phyloP scores from a whole-genome alignment of 2,113 vertebrate species.

The Pygoscelis antarcticus region DNA sequence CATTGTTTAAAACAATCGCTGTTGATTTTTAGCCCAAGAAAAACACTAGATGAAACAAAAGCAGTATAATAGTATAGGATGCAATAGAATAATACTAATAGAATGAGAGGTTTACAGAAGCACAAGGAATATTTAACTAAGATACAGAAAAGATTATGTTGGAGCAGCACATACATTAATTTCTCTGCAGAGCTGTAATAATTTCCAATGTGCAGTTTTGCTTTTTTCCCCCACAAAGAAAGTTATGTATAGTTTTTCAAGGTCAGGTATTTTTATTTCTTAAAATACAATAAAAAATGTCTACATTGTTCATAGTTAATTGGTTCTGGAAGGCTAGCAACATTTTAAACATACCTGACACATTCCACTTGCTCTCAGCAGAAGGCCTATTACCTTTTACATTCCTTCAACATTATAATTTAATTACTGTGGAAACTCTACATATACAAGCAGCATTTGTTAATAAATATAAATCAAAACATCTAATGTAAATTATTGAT shows the following conservation, averaged over 20 bases:
- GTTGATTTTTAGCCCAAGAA: neutral
- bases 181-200: neutral
- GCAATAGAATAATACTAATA: neutral
- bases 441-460: neutral
- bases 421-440: neutral
- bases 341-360: neutral
- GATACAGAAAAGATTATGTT: neutral
- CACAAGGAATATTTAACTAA: neutral
- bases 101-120: neutral
- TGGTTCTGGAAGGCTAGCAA: neutral
- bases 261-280: neutral
- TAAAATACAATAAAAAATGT: neutral
- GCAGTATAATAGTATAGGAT: neutral
- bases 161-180: neutral
- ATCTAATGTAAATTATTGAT: neutral
- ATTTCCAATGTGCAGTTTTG: neutral
- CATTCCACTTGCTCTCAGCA: neutral
- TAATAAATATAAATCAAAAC: conserved; percentile 1
- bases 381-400: neutral
- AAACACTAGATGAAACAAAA: neutral
- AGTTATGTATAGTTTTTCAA: neutral
- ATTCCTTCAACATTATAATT: neutral
- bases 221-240: neutral
- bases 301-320: neutral
- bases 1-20: neutral